These are phyloP conservation scores for Crenuchus spilurus DNA, from an alignment of 2,797 vertebrate species.

Conservation along the genomic window DNA sequence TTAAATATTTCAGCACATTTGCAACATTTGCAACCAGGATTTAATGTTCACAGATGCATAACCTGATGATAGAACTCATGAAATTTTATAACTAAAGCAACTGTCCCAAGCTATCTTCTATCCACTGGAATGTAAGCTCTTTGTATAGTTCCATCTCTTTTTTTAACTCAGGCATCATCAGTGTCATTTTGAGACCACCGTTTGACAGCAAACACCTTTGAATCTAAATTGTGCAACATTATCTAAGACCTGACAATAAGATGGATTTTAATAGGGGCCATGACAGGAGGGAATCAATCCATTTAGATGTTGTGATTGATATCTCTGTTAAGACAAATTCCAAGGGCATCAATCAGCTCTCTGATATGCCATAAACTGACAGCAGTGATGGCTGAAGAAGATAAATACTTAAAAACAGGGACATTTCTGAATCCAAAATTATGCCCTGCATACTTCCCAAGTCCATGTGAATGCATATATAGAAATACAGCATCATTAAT, in stretches of 20 bases:
- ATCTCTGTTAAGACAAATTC: constrained; percentile 3
- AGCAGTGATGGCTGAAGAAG: background rate
- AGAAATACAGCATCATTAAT: background rate
- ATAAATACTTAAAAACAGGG: background rate
- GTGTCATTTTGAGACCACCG: background rate
- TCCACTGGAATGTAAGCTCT: background rate
- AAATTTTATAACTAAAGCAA: too few relatives aligned
- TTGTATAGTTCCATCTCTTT: background rate
- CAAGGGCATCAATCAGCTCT: constrained; percentile 1
- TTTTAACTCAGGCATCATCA: background rate
- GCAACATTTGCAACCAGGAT: too few relatives aligned
- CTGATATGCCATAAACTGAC: background rate
- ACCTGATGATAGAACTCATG: too few relatives aligned
- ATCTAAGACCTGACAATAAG: constrained; percentile 27
- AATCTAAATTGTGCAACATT: background rate
- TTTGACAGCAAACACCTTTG: constrained; percentile 5
- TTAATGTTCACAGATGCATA: too few relatives aligned
- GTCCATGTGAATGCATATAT: too few relatives aligned
- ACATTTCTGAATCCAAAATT: background rate
- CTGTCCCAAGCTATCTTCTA: too few relatives aligned
- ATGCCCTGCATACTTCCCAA: background rate
- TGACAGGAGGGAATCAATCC: constrained; percentile 12
- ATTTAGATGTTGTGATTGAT: constrained; percentile 9
- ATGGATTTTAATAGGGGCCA: constrained; percentile 22
- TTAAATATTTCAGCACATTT: too few relatives aligned